phyloP scores from a whole-genome alignment of 2,888 invertebrate species.

The Drosophila acutilabella region DNA sequence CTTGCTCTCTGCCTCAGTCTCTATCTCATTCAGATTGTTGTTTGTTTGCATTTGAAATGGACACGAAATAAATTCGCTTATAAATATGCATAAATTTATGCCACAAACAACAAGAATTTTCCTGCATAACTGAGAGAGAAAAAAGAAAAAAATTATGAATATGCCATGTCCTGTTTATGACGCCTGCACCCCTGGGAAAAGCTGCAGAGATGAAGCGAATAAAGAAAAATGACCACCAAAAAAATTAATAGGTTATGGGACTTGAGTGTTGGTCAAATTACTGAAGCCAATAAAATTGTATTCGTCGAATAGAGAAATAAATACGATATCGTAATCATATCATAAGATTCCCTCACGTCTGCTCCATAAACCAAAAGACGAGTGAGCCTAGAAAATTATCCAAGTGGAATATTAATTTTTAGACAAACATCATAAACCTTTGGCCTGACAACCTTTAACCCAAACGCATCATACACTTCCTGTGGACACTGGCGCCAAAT shows the following conservation, averaged over 20 bases:
- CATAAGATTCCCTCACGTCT: constrained; percentile 45
- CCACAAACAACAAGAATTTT: constrained; percentile 35
- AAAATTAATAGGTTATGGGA: constrained; percentile 74
- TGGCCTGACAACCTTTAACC: constrained; percentile 46
- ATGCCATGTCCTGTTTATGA: constrained; percentile 59
- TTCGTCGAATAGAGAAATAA: constrained; percentile 10
- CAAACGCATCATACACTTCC: constrained; percentile 72
- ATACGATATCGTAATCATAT: constrained; percentile 2
- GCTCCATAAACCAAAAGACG: constrained; percentile 57
- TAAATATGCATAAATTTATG: constrained; percentile 80
- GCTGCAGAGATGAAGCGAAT: constrained; percentile 36
- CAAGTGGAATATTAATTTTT: constrained; percentile 37
- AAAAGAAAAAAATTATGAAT: constrained; percentile 6
- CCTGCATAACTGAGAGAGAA: constrained; percentile 37
- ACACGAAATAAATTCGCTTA: constrained; percentile 69
- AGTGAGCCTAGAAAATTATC: constrained; percentile 4
- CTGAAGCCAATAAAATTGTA: constrained; percentile 19
- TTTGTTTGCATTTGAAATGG: constrained; percentile 79
- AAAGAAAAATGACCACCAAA: constrained; percentile 46
- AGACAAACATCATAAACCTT: constrained; percentile 24
- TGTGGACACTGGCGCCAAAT: constrained; percentile 68
- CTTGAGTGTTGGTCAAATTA: constrained; percentile 40
- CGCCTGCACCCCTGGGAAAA: constrained; percentile 50
- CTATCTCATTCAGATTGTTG: constrained; percentile 13
- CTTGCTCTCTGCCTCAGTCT: background rate